phyloP scores from a whole-genome alignment of 2,888 invertebrate species.

The Hyles lineata region DNA sequence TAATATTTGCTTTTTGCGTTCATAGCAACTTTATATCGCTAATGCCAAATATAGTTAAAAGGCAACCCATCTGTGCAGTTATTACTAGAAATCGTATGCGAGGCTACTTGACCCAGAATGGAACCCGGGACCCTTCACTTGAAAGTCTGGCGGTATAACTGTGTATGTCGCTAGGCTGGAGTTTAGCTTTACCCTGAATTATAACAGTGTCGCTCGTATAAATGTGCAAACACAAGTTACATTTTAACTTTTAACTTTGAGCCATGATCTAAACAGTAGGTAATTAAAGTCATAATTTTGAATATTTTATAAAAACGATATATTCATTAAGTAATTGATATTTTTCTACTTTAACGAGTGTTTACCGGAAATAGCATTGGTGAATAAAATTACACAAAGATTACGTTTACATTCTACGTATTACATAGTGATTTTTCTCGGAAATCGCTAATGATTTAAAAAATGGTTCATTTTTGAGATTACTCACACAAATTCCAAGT shows the following conservation, averaged over 20 bases:
- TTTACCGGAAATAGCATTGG: too few species aligned
- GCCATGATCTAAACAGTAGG: not conserved
- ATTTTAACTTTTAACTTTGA: not conserved
- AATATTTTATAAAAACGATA: too few species aligned
- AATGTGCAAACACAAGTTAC: not conserved
- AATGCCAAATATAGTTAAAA: conserved; percentile 8
- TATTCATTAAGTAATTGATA: too few species aligned
- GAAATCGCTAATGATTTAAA: conserved; percentile 6
- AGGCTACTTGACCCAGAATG: conserved; percentile 27
- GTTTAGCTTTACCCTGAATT: conserved; percentile 7
- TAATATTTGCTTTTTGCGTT: not conserved
- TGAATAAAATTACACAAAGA: too few species aligned
- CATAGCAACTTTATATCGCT: not conserved
- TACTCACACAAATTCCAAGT: not conserved
- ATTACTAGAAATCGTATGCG: conserved; percentile 22
- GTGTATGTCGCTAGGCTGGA: conserved; percentile 32
- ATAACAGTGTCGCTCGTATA: not conserved
- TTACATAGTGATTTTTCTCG: not conserved
- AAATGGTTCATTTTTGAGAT: not conserved
- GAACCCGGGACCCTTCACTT: conserved; percentile 23
- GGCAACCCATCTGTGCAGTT: conserved; percentile 7
- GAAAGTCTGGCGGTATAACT: conserved; percentile 32
- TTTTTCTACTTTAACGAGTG: too few species aligned
- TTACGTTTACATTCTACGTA: too few species aligned
- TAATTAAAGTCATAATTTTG: too few species aligned